phyloP scores from a whole-genome alignment of 2,888 invertebrate genomes.

The Sarcophaga variegata region DNA sequence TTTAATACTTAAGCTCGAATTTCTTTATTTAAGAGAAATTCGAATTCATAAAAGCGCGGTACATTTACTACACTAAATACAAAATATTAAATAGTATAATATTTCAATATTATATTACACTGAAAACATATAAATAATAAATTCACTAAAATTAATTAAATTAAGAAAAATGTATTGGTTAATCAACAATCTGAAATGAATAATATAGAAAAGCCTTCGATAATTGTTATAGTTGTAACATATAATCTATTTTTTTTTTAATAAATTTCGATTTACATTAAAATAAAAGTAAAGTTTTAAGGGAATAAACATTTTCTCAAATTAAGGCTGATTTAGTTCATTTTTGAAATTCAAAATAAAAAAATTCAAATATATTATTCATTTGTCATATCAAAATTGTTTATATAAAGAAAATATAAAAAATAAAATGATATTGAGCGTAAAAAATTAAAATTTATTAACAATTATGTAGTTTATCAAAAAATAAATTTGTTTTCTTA shows the following conservation, averaged over 20 bases:
- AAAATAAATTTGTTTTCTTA: background rate
- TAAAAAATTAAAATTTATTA: conserved; percentile 5
- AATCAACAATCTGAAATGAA: background rate
- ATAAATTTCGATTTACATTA: background rate
- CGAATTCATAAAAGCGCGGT: conserved; percentile 68
- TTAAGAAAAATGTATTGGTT: background rate
- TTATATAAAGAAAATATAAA: conserved; percentile 5
- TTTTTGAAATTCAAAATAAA: conserved; percentile 35
- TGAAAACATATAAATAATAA: conserved; percentile 21
- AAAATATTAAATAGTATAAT: background rate
- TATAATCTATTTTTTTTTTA: conserved; percentile 3
- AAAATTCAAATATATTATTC: conserved; percentile 37
- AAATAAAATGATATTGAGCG: background rate
- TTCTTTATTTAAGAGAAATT: conserved; percentile 46
- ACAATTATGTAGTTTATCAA: background rate
- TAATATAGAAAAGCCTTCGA: background rate
- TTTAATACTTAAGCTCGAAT: conserved; percentile 48
- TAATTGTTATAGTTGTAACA: background rate
- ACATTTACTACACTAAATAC: conserved; percentile 66
- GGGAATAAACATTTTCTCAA: conserved; percentile 5
- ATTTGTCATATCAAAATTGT: conserved; percentile 63
- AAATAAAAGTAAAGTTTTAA: no score
- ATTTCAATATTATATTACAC: conserved; percentile 18
- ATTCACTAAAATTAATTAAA: conserved; percentile 4
- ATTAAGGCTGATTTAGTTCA: conserved; percentile 66